Percentiles rank a stretch among this genome's conserved stretches.
Conservation (phyloP, 2,888 invertebrate genomes). For the Drosophila melanosoma region DNA sequence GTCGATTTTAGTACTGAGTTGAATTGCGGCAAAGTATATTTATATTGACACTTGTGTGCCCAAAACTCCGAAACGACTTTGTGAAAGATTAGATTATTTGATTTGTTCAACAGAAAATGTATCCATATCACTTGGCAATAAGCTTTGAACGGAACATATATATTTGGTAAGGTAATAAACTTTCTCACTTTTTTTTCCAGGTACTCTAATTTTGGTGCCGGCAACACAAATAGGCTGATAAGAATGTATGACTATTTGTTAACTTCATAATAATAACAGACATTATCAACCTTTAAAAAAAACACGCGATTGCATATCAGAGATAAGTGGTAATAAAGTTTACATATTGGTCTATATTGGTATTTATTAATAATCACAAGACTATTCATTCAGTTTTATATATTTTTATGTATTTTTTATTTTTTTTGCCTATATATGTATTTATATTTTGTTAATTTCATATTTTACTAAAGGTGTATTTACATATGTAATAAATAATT, state of each 20-base stretch:
- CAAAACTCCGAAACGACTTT: slow-evolving; percentile 17
- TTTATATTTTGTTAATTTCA: neutral
- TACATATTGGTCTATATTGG: neutral
- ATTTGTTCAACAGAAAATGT: neutral
- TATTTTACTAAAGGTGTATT: neutral
- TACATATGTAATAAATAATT: neutral
- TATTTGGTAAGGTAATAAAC: neutral
- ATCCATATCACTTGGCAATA: no score
- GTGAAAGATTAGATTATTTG: slow-evolving; percentile 25
- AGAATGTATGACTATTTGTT: slow-evolving; percentile 15
- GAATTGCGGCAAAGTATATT: neutral
- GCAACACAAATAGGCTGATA: neutral
- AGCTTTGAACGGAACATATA: neutral
- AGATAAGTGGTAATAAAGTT: neutral
- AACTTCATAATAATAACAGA: slow-evolving; percentile 10
- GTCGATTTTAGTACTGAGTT: slow-evolving; percentile 33
- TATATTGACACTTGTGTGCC: neutral
- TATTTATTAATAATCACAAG: neutral
- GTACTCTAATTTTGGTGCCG: neutral
- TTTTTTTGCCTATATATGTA: no score
- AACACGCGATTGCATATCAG: neutral
- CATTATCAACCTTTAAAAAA: neutral
- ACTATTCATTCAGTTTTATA: neutral
- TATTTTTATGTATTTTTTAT: neutral
- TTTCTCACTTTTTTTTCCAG: neutral